Evolutionary conservation across 2,797 vertebrate species (phyloP).

Genomic region (Thaleichthys pacificus): DNA sequence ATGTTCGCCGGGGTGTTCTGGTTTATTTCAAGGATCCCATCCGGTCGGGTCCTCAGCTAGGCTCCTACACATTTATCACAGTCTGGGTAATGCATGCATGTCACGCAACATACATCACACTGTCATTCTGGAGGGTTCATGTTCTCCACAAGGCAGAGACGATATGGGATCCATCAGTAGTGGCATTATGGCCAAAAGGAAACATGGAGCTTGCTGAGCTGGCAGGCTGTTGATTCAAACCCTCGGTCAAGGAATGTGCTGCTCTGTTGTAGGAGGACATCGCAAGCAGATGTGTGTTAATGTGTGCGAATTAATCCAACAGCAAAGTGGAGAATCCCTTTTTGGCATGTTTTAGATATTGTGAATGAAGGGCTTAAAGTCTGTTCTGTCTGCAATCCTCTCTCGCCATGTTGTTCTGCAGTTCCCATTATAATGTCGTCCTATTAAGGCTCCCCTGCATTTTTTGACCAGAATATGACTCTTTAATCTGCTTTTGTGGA

Average conservation of each 20-base stretch:
- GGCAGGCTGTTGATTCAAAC: neutral
- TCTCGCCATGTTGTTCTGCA: neutral
- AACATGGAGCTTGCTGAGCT: conserved; percentile 1
- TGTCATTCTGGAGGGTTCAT: neutral
- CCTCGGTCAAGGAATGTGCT: neutral
- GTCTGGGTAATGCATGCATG: conserved; percentile 9
- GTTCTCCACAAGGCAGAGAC: neutral
- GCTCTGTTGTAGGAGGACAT: no score
- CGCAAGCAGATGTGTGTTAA: no score
- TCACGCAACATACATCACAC: conserved; percentile 7
- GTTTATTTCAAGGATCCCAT: conserved; percentile 12
- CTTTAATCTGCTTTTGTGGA: conserved; percentile 24
- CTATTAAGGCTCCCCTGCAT: neutral
- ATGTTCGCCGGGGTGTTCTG: neutral
- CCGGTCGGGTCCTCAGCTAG: neutral
- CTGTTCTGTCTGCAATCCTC: neutral
- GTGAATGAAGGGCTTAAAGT: no score
- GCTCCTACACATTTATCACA: conserved; percentile 12
- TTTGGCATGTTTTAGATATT: neutral
- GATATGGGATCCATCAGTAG: neutral
- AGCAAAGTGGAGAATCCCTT: neutral
- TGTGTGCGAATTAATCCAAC: neutral
- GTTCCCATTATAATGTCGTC: neutral
- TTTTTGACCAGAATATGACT: conserved; percentile 18
- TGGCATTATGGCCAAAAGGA: neutral